These are phyloP conservation scores for Scaptomyza montana DNA, from an alignment of 1,140 invertebrate species.

Conservation along the genomic window DNA sequence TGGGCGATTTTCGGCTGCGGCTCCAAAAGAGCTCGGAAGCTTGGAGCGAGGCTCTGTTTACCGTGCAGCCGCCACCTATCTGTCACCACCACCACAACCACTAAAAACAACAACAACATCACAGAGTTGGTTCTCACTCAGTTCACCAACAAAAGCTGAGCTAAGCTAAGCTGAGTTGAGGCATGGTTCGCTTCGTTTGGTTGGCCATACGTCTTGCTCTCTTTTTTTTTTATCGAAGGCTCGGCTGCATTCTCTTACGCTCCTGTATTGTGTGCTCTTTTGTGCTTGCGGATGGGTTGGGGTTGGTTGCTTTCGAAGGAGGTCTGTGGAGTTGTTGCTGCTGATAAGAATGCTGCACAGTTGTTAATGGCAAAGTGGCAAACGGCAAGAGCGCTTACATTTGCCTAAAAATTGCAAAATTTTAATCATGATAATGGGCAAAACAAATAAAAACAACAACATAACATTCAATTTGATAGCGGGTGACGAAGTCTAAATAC, in stretches of 20 bases:
- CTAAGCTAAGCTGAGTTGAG: conserved; percentile 2
- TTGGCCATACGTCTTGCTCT: conserved; percentile 15
- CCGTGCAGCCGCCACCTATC: conserved; percentile 27
- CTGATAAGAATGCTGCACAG: conserved; percentile 73
- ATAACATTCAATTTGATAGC: background rate
- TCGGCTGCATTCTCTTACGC: conserved; percentile 7
- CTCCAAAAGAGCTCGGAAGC: conserved; percentile 4
- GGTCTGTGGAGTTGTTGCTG: conserved; percentile 23
- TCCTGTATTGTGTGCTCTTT: conserved; percentile 38
- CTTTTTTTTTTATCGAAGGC: conserved; percentile 1
- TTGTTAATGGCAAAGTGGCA: conserved; percentile 61
- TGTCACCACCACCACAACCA: too few species aligned
- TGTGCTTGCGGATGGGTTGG: conserved; percentile 15
- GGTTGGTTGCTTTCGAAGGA: background rate
- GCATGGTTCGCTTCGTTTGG: background rate
- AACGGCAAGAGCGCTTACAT: conserved; percentile 21
- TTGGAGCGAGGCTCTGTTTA: conserved; percentile 45
- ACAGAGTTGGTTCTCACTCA: background rate
- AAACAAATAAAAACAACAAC: conserved; percentile 46
- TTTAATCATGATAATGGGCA: conserved; percentile 72
- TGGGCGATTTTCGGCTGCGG: conserved; percentile 68
- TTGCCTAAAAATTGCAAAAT: conserved; percentile 63
- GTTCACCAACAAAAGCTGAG: conserved; percentile 14
- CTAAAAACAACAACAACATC: too few species aligned
- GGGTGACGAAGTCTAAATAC: background rate